These are phyloP conservation scores for Scalopus aquaticus DNA, from an alignment of 2,113 vertebrate genomes.

Conservation along the genomic window DNA sequence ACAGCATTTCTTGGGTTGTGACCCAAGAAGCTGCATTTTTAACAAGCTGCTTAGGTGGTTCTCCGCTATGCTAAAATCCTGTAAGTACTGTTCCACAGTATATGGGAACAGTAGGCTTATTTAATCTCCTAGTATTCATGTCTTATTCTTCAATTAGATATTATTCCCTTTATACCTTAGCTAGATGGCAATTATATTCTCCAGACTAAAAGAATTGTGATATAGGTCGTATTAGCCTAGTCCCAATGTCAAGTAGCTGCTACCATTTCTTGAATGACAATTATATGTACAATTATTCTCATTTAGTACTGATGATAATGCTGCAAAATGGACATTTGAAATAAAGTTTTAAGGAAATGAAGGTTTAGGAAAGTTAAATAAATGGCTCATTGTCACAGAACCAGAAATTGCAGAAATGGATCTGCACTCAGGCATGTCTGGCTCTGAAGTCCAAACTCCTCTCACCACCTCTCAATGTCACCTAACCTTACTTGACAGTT, in stretches of 20 bases:
- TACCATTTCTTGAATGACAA: neutral
- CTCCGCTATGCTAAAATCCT: neutral
- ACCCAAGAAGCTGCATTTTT: neutral
- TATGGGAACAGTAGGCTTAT: neutral
- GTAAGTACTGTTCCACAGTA: neutral
- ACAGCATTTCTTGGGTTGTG: neutral
- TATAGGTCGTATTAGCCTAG: neutral
- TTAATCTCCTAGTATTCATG: neutral
- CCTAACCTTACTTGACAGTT: neutral
- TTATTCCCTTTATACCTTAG: neutral
- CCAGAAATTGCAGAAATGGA: neutral
- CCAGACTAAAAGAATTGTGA: neutral
- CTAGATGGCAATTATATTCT: neutral
- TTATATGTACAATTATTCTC: neutral
- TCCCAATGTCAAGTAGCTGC: neutral
- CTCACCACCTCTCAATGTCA: neutral
- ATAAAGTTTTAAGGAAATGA: neutral
- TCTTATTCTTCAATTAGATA: neutral
- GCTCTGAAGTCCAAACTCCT: neutral
- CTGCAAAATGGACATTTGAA: neutral
- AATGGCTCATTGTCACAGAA: neutral
- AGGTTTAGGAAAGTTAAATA: neutral
- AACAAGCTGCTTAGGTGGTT: neutral
- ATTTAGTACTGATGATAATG: neutral
- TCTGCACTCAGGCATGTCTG: neutral